Conservation (phyloP, 2,888 invertebrate species). For the Lysandra coridon region DNA sequence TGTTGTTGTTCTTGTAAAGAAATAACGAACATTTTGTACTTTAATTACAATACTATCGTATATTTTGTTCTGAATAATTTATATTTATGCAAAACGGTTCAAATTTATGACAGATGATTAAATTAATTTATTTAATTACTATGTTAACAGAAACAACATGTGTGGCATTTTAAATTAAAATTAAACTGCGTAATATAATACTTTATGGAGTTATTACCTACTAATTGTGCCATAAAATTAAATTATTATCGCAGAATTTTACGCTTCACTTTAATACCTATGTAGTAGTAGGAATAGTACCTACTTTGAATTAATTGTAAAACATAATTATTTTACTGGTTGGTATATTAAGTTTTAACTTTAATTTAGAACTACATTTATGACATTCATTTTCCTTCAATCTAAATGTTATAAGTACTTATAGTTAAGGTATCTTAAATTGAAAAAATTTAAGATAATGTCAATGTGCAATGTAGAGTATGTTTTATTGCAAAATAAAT, state of each 20-base stretch:
- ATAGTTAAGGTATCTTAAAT: not conserved
- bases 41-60: not conserved
- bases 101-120: conserved; percentile 11
- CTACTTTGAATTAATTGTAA: not conserved
- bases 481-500: conserved; percentile 9
- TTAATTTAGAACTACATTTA: not conserved
- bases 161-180: not conserved
- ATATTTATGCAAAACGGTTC: not conserved
- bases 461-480: not conserved
- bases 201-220: not conserved
- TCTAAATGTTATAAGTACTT: not conserved
- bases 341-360: not conserved
- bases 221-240: not conserved
- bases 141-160: conserved; percentile 1
- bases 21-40: not conserved
- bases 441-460: not conserved
- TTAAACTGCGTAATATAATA: not conserved
- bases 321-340: not conserved
- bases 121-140: conserved; percentile 12
- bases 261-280: not conserved
- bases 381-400: not conserved
- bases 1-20: not conserved
- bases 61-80: not conserved
- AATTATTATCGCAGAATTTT: not conserved
- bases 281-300: not conserved